These are phyloP conservation scores for Esox masquinongy DNA, from an alignment of 2,797 vertebrate species.

Conservation along the genomic window DNA sequence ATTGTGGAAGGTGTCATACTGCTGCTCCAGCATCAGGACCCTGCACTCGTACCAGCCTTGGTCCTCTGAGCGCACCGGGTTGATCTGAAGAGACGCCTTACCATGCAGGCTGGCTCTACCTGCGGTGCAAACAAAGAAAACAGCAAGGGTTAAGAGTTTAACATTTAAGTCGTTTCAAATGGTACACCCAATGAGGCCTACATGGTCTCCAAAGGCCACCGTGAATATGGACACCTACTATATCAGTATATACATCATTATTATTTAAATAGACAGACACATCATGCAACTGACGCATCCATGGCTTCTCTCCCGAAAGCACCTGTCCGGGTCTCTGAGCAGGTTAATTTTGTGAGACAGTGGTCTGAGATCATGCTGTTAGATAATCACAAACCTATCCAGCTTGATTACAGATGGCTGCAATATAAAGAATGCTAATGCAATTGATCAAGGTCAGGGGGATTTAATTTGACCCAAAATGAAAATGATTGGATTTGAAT, in stretches of 20 bases:
- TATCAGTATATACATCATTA: background rate
- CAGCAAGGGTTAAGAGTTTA: background rate
- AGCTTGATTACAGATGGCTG: constrained; percentile 12
- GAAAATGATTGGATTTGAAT: constrained; percentile 24
- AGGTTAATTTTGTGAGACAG: background rate
- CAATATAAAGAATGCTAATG: constrained; percentile 1
- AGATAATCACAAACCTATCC: background rate
- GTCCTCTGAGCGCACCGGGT: constrained; percentile 94
- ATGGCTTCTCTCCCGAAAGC: constrained; percentile 21
- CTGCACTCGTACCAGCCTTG: constrained; percentile 99
- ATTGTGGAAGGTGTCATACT: constrained; percentile 98
- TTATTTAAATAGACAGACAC: constrained; percentile 25
- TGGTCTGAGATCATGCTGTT: constrained; percentile 2
- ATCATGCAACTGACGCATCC: constrained; percentile 19
- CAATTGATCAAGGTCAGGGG: constrained; percentile 12
- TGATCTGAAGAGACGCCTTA: constrained; percentile 95
- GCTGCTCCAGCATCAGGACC: constrained; percentile 98
- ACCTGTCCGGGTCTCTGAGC: background rate
- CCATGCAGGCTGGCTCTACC: constrained; percentile 94
- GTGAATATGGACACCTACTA: background rate
- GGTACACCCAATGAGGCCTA: background rate
- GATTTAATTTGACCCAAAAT: constrained; percentile 19
- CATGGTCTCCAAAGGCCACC: background rate
- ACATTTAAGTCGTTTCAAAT: background rate
- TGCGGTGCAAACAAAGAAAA: constrained; percentile 44